phyloP scores from a whole-genome alignment of 1,140 invertebrate species.

The Pogonomyrmex californicus region DNA sequence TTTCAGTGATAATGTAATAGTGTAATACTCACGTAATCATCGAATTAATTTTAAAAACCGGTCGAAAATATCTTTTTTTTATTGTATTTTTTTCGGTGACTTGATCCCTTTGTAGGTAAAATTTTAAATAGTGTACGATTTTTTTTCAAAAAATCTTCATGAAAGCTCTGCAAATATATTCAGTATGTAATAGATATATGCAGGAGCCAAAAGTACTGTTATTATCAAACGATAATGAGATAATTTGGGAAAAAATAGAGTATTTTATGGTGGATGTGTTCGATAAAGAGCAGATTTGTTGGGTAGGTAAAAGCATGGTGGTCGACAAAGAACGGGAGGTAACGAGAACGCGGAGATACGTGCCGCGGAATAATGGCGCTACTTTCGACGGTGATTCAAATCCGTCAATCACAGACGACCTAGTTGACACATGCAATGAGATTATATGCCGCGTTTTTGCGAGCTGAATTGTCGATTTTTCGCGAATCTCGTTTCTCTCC shows the following conservation, averaged over 20 bases:
- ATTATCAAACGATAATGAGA: constrained; percentile 65
- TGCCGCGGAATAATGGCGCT: constrained; percentile 70
- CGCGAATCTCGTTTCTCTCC: constrained; percentile 42
- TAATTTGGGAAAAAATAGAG: constrained; percentile 66
- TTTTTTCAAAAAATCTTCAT: background rate
- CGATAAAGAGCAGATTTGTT: background rate
- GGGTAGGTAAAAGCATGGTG: background rate
- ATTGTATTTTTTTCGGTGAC: background rate
- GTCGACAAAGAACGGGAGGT: constrained; percentile 12
- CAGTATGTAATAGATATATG: background rate
- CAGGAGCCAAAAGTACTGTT: constrained; percentile 44
- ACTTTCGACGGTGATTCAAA: constrained; percentile 70
- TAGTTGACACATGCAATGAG: constrained; percentile 43
- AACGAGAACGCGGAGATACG: constrained; percentile 41
- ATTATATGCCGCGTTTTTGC: constrained; percentile 56
- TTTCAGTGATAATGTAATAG: background rate
- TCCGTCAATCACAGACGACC: constrained; percentile 59
- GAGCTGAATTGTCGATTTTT: constrained; percentile 65
- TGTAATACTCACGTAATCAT: background rate
- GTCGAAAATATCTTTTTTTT: background rate
- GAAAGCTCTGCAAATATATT: background rate
- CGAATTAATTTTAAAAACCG: background rate
- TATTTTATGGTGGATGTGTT: constrained; percentile 7
- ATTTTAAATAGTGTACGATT: background rate
- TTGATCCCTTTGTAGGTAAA: background rate